These are phyloP conservation scores for Parascotia fuliginaria DNA, from an alignment of 2,888 invertebrate genomes.

Conservation along the genomic window DNA sequence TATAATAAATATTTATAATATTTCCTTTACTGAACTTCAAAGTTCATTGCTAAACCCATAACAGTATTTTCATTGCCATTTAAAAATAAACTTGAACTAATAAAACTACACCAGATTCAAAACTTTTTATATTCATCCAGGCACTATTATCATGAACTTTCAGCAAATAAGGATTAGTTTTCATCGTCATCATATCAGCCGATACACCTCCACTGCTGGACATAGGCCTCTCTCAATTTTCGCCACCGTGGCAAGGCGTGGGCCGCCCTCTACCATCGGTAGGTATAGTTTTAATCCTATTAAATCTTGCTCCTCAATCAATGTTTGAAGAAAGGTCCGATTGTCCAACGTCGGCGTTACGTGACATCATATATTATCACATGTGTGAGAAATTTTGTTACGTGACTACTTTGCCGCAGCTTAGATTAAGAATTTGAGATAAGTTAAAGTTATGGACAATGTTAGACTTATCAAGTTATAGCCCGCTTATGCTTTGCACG, in stretches of 20 bases:
- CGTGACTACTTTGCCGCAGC: slow-evolving; percentile 26
- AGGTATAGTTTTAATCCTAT: slow-evolving; percentile 42
- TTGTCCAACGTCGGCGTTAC: slow-evolving; percentile 29
- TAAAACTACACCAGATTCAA: too few species aligned
- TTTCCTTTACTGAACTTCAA: not conserved
- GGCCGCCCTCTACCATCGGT: too few species aligned
- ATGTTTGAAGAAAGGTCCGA: slow-evolving; percentile 34
- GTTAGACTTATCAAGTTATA: too few species aligned
- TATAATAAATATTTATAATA: not conserved
- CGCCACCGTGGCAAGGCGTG: too few species aligned
- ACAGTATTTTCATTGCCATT: slow-evolving; percentile 18
- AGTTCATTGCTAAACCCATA: not conserved
- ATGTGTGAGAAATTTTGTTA: slow-evolving; percentile 24
- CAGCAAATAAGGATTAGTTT: slow-evolving; percentile 27
- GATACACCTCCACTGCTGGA: too few species aligned
- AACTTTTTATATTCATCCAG: too few species aligned
- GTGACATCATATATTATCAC: slow-evolving; percentile 32
- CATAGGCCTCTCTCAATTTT: too few species aligned
- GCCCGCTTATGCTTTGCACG: too few species aligned
- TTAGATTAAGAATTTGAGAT: slow-evolving; percentile 25
- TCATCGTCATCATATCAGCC: too few species aligned
- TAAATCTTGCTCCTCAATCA: slow-evolving; percentile 44
- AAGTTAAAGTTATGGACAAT: too few species aligned
- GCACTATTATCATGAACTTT: slow-evolving; percentile 28
- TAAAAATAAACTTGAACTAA: too few species aligned